These are phyloP conservation scores for Calcarius lapponicus DNA, from an alignment of 2,797 vertebrate genomes.

Conservation along the genomic window DNA sequence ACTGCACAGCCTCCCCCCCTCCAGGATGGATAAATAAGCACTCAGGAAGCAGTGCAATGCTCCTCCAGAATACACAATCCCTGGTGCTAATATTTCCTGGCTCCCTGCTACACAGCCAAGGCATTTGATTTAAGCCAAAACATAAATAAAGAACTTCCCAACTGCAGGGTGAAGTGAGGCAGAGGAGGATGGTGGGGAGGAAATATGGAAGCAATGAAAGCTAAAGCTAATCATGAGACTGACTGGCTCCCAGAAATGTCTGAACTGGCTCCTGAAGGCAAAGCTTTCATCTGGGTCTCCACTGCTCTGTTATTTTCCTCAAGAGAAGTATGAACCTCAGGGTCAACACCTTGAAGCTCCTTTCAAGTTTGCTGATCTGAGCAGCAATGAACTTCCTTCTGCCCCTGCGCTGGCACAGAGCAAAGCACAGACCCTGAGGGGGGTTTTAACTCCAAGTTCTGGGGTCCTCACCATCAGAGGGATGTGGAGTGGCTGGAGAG, in stretches of 20 bases:
- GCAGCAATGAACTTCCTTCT: background rate
- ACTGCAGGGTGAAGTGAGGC: background rate
- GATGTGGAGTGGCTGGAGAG: background rate
- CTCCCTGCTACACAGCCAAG: background rate
- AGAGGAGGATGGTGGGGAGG: background rate
- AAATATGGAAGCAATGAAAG: background rate
- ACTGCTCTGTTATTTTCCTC: background rate
- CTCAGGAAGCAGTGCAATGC: background rate
- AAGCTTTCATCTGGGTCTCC: background rate
- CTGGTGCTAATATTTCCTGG: background rate
- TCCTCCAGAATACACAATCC: conserved; percentile 16
- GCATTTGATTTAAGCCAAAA: background rate
- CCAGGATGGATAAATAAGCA: background rate
- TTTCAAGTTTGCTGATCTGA: background rate
- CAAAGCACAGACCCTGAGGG: background rate
- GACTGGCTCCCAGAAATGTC: background rate
- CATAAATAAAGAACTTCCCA: background rate
- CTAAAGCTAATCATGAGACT: background rate
- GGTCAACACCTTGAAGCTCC: background rate
- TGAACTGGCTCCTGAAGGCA: background rate
- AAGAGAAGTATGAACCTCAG: background rate
- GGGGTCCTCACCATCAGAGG: background rate
- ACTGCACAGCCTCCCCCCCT: background rate
- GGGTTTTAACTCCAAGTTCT: background rate
- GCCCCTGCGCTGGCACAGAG: background rate